Evolutionary conservation across 2,888 invertebrate species (phyloP).

Genomic region (Taenaris catops): DNA sequence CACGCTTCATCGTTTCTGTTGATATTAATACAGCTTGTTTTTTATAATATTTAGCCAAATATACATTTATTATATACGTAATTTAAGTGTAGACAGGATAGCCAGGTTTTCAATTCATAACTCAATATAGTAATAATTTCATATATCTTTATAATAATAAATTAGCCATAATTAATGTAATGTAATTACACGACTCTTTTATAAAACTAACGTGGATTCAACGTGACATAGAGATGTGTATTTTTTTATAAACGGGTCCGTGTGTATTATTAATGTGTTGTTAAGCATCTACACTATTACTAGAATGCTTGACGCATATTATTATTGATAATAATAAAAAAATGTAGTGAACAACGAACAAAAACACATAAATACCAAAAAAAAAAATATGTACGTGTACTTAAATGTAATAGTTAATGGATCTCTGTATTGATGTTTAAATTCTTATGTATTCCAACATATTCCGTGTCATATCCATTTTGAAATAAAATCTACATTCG

Average conservation of each 20-base stretch:
- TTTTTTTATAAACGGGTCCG: constrained; percentile 47
- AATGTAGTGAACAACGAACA: constrained; percentile 72
- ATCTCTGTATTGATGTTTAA: constrained; percentile 59
- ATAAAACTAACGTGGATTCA: constrained; percentile 29
- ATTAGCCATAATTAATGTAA: constrained; percentile 74
- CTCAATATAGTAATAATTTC: constrained; percentile 60
- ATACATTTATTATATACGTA: constrained; percentile 71
- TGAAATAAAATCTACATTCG: constrained; percentile 31
- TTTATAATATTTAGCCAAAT: constrained; percentile 66
- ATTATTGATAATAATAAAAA: too few relatives aligned
- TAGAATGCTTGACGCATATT: constrained; percentile 43
- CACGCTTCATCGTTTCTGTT: constrained; percentile 61
- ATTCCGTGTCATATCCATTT: constrained; percentile 60
- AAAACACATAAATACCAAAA: constrained; percentile 67
- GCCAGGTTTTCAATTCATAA: constrained; percentile 77
- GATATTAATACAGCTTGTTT: constrained; percentile 54
- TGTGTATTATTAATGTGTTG: constrained; percentile 41
- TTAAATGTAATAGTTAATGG: constrained; percentile 64
- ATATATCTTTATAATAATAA: constrained; percentile 60
- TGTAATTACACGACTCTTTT: constrained; percentile 55
- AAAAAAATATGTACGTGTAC: constrained; percentile 42
- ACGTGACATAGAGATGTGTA: constrained; percentile 15
- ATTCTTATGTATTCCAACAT: constrained; percentile 33
- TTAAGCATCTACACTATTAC: constrained; percentile 32
- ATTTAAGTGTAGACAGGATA: constrained; percentile 75